These are phyloP conservation scores for Neomonachus schauinslandi DNA, from an alignment of 2,113 vertebrate species.

Conservation along the genomic window DNA sequence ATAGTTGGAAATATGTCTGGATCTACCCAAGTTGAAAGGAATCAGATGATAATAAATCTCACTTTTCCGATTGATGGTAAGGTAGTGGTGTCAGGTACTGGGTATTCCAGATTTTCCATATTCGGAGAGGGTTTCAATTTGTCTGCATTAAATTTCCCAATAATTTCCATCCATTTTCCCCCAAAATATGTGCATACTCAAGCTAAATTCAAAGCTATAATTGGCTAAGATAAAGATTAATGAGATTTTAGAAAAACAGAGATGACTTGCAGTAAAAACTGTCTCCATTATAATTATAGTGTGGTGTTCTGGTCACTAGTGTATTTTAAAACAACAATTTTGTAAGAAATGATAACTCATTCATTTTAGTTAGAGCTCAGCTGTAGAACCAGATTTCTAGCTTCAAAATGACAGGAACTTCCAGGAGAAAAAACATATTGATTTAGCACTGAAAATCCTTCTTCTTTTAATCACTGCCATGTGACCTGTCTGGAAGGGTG, in stretches of 20 bases:
- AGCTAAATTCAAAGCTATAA: constrained; percentile 35
- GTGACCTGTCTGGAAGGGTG: not conserved
- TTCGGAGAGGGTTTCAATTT: not conserved
- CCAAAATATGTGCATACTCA: not conserved
- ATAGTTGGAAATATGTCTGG: not conserved
- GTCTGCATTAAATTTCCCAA: not conserved
- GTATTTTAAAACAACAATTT: constrained; percentile 47
- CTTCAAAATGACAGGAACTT: not conserved
- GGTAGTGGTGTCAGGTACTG: not conserved
- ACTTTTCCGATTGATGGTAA: not conserved
- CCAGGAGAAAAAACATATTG: not conserved
- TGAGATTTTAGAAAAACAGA: constrained; percentile 44
- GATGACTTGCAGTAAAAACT: not conserved
- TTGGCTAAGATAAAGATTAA: constrained; percentile 47
- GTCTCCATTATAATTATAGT: not conserved
- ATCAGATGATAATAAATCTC: not conserved
- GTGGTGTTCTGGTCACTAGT: constrained; percentile 5
- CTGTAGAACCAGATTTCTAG: not conserved
- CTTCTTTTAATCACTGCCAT: not conserved
- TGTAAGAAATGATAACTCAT: not conserved
- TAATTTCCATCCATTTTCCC: constrained; percentile 1
- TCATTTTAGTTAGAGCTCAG: not conserved
- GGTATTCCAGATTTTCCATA: not conserved
- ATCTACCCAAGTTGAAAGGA: not conserved
- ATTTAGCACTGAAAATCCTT: constrained; percentile 3